Evolutionary conservation across 2,113 vertebrate species (phyloP), one percentile per base, ranked within the genome.

Genomic region (Heterotis niloticus): DNA sequence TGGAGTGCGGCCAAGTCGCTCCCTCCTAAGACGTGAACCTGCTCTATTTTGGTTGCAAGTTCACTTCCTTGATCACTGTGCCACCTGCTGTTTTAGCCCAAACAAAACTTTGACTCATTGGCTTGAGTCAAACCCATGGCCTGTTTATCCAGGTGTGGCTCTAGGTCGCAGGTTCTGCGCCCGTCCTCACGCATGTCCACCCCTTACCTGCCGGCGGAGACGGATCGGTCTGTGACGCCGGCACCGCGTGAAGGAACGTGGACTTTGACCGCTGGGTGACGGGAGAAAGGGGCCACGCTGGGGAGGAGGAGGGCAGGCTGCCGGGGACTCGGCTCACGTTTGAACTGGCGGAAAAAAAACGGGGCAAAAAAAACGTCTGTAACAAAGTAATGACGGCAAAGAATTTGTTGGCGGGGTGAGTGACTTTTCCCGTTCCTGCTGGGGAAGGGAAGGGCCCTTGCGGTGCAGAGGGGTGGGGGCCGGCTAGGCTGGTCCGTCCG

Each of bases 351-450:
- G 64, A 54, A n/a, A 20, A 13, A 20, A 23, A 44, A 44, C 34
- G 3, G n/a, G n/a, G n/a, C n/a, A 60, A 1, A 62, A 64, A 51
- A 28, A 23, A 52, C 9, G 64, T 57, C 34, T n/a, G 12, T 23
- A 76, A 52, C 56, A 69, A 60, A 34, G 52, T 57, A 18, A 68
- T 54, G n/a, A 71, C 17, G 74, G 34, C 20, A n/a, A 64, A 77
- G 75, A 76, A 81, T 81, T 77, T 52, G 28, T 77, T 79, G 62
- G 59, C 73, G 52, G 78, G 78, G 80, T 79, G 56, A 83, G 80
- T 80, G 68, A 76, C 86, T 88, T 84, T 91, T 85, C 90, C 86
- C 84, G 87, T 89, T 90, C 74, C 34, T 66, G 44, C 59, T 12
- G 78, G 83, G 69, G 84, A 79, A 83, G 83, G 83, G 83, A 83